phyloP scores from a whole-genome alignment of 92 coral and sea anemone species.

The Porites cylindrica region DNA sequence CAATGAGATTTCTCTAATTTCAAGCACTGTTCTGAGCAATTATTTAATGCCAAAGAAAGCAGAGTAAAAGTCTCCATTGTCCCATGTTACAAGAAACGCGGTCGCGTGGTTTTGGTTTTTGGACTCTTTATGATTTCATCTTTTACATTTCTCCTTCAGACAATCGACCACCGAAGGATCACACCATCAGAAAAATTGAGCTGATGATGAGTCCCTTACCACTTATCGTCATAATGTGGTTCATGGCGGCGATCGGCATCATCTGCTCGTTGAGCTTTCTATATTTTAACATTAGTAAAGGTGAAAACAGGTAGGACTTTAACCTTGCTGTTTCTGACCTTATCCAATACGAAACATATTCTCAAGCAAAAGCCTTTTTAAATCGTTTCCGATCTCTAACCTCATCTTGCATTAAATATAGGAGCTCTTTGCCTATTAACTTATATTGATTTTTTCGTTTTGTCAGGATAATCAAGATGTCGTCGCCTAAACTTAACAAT shows the following conservation, averaged over 20 bases:
- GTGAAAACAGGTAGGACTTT: conserved; percentile 76
- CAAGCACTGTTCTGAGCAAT: no score
- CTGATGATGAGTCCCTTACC: conserved; percentile 72
- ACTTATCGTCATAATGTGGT: conserved; percentile 81
- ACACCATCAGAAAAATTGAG: conserved; percentile 60
- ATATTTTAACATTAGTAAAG: conserved; percentile 77
- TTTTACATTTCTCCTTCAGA: conserved; percentile 15
- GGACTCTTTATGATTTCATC: background rate
- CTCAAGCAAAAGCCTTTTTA: no score
- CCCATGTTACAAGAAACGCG: background rate
- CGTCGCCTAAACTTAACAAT: conserved; percentile 94
- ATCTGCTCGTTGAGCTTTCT: conserved; percentile 77
- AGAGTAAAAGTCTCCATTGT: no score
- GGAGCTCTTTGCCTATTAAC: background rate
- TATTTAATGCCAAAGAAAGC: no score
- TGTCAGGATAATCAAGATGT: conserved; percentile 92
- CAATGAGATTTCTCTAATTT: no score
- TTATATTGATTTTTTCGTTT: background rate
- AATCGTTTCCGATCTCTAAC: background rate
- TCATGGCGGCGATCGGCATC: conserved; percentile 77
- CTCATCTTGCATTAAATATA: no score
- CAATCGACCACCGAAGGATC: conserved; percentile 80
- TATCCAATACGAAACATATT: no score
- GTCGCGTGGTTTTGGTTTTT: no score
- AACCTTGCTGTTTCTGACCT: background rate